Base-by-base conservation (phyloP, 2,113 vertebrate species). In the Sakesphorus luctuosus region DNA sequence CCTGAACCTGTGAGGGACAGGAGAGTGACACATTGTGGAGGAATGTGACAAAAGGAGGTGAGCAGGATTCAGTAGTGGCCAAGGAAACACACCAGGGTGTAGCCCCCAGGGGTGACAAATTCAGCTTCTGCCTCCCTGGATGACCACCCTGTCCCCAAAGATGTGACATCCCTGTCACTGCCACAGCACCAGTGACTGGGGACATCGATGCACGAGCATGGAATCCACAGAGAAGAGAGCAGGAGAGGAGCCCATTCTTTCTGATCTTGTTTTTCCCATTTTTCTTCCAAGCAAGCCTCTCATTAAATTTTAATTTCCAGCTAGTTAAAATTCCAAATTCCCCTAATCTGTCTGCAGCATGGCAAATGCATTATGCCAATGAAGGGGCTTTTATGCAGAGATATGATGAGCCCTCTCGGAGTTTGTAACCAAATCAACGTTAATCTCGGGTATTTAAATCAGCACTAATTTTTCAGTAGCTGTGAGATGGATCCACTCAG, bases 241-340 rank as follows among this genome's bases (percentile, higher is more conserved):
- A 33, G 26, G 47, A 77, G 36, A 79, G 55, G 36, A 75, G 63
- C 88, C 67, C 6, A 9, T 73, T 88, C 82, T 77, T 24, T 71
- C 85, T 90, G 43, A 77, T 94, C 43, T 58, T 69, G 33, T 38
- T 91, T 83, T 94, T 13, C 59, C 61, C 52, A 88, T 82, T 91
- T 94, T 43, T 85, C 55, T 88, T 74, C 76, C 68, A 85, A 88
- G 75, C 43, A 85, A 91, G 68, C 67, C 0, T 0, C 81, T 94
- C 87, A 94, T 97, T 96, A 96, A 95, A 93, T 94, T 95, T 95
- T 94, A 86, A 96, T 96, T 95, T 90, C 43, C 65, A 92, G 68
- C 89, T 95, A 81, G 56, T 97, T 96, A 92, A 96, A 92, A 96
- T 93, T 92, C 93, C 50, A 67, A 90, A 88, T 90, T 80, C 75